Evolutionary conservation across 2,888 invertebrate species (phyloP).

Genomic region (Lepidonotus clava): DNA sequence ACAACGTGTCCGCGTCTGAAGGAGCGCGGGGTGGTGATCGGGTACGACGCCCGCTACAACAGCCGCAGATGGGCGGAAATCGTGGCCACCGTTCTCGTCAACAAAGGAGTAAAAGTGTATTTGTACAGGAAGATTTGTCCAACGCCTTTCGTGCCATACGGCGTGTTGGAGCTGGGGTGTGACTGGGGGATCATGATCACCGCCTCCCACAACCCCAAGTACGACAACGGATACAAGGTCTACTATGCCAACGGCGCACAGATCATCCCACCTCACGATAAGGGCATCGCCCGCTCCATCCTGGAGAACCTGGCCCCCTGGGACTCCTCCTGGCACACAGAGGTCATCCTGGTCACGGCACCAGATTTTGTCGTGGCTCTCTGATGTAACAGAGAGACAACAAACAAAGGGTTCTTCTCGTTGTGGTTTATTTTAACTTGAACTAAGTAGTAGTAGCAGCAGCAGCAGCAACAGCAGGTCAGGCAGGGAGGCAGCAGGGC

Average conservation of each 20-base stretch:
- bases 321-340: conserved; percentile 88
- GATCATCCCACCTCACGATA: conserved; percentile 95
- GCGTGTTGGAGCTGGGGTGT: conserved; percentile 87
- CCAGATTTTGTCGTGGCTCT: too few relatives aligned
- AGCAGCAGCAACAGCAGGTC: too few relatives aligned
- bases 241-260: conserved; percentile 97
- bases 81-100: conserved; percentile 90
- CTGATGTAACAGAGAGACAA: too few relatives aligned
- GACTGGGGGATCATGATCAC: conserved; percentile 96
- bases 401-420: too few relatives aligned
- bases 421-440: too few relatives aligned
- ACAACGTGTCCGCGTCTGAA: conserved; percentile 83
- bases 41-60: conserved; percentile 95
- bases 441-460: too few relatives aligned
- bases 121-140: conserved; percentile 90
- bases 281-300: conserved; percentile 90
- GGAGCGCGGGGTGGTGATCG: conserved; percentile 90
- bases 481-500: too few relatives aligned
- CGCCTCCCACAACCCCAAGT: conserved; percentile 96
- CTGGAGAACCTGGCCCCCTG: conserved; percentile 88
- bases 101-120: conserved; percentile 88
- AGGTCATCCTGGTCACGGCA: too few relatives aligned
- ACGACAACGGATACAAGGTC: conserved; percentile 97
- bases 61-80: conserved; percentile 95
- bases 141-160: conserved; percentile 96